Evolutionary conservation across 2,888 invertebrate genomes (phyloP).

Genomic region (Folsomia candida): DNA sequence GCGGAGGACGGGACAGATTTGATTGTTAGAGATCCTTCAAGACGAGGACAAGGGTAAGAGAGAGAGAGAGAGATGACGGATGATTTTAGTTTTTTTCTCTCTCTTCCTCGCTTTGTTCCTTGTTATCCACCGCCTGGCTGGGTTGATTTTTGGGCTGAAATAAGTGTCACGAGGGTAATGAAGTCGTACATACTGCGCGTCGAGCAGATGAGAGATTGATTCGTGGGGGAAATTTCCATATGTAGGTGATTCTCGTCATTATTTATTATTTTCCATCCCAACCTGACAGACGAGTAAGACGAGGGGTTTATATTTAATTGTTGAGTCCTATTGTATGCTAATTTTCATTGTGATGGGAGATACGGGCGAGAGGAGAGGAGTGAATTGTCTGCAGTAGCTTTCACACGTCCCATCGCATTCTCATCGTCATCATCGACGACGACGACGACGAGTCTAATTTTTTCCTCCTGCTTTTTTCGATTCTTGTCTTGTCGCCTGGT

Average conservation of each 20-base stretch:
- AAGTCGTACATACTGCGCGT: conserved; percentile 6
- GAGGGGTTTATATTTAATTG: conserved; percentile 18
- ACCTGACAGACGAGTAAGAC: not conserved
- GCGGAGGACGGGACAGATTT: not conserved
- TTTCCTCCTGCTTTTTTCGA: too few relatives aligned
- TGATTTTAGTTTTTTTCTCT: too few relatives aligned
- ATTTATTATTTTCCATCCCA: too few relatives aligned
- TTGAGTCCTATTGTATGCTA: conserved; percentile 41
- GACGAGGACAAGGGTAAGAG: too few relatives aligned
- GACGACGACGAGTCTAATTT: too few relatives aligned
- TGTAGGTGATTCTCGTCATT: not conserved
- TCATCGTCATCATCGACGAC: too few relatives aligned
- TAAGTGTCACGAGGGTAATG: conserved; percentile 3
- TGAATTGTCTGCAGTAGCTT: not conserved
- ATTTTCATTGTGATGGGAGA: conserved; percentile 22
- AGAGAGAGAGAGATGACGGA: not conserved
- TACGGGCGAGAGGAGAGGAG: not conserved
- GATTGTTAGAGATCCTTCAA: not conserved
- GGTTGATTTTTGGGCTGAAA: not conserved
- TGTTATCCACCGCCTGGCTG: not conserved
- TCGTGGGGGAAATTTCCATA: too few relatives aligned
- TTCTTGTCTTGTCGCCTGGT: conserved; percentile 1
- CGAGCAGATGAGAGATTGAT: too few relatives aligned
- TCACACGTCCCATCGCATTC: not conserved
- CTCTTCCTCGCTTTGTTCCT: not conserved